phyloP scores from a whole-genome alignment of 2,113 vertebrate species.

The Prochilodus magdalenae region DNA sequence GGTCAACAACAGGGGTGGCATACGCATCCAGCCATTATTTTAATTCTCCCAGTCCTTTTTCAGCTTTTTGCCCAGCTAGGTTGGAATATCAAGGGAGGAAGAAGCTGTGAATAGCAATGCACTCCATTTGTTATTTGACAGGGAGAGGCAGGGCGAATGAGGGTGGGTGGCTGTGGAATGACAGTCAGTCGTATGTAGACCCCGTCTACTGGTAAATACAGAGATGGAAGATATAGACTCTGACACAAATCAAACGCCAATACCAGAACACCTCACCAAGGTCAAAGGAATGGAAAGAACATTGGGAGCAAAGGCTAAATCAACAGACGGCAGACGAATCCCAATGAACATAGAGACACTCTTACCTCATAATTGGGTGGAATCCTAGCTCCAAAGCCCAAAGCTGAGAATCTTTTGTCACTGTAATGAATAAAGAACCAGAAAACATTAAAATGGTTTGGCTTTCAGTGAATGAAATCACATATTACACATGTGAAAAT shows the following conservation, averaged over 20 bases:
- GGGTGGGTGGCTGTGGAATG: conserved; percentile 50
- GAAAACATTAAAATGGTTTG: not conserved
- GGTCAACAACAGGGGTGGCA: conserved; percentile 42
- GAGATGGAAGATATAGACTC: conserved; percentile 18
- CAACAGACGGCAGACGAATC: not conserved
- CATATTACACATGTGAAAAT: not conserved
- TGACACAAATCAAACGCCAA: conserved; percentile 41
- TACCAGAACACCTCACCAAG: conserved; percentile 19
- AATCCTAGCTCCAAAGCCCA: conserved; percentile 95
- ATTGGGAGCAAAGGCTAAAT: not conserved
- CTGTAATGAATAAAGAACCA: conserved; percentile 73
- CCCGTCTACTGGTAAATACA: conserved; percentile 41
- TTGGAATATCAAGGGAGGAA: conserved; percentile 60
- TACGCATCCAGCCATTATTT: conserved; percentile 34
- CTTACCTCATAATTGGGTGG: conserved; percentile 94
- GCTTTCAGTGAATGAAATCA: not conserved
- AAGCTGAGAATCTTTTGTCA: conserved; percentile 93
- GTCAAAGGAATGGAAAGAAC: conserved; percentile 17
- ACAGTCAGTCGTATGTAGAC: conserved; percentile 45
- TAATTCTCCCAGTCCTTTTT: conserved; percentile 25
- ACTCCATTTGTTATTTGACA: conserved; percentile 52
- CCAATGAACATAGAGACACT: conserved; percentile 23
- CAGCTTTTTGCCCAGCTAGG: conserved; percentile 51
- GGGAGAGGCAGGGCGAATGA: conserved; percentile 54
- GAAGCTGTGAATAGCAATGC: conserved; percentile 62